Percentiles rank a stretch among this genome's conserved stretches.
Conservation (phyloP, 2,888 invertebrate species). For the Labia minor region DNA sequence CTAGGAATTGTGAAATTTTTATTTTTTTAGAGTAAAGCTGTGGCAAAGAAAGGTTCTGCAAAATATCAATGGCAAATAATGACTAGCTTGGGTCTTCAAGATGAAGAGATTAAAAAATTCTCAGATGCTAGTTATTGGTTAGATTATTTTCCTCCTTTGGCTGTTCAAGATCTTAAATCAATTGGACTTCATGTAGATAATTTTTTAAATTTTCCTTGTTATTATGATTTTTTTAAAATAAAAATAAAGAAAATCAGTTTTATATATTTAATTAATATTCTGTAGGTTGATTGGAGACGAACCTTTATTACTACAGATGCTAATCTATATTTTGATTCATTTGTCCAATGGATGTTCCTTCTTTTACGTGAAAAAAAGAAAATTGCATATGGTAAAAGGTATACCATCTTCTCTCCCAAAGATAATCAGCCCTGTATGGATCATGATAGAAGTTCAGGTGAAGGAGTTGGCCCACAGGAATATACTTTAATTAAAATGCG, state of each 20-base stretch:
- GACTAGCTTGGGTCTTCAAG: constrained; percentile 76
- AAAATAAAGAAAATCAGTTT: constrained; percentile 17
- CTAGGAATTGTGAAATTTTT: no score
- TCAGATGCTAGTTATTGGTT: constrained; percentile 87
- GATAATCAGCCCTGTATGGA: constrained; percentile 99
- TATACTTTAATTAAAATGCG: constrained; percentile 94
- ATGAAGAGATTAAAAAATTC: constrained; percentile 89
- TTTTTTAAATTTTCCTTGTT: constrained; percentile 21
- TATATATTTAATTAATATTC: constrained; percentile 24
- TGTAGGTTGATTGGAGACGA: constrained; percentile 92
- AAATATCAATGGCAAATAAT: constrained; percentile 99
- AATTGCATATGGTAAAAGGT: constrained; percentile 91
- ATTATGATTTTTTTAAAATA: constrained; percentile 18
- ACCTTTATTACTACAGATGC: constrained; percentile 97
- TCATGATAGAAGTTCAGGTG: constrained; percentile 90
- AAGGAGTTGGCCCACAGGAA: constrained; percentile 97
- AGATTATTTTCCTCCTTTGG: constrained; percentile 89
- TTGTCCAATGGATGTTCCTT: constrained; percentile 92
- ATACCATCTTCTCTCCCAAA: constrained; percentile 90
- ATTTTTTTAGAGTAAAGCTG: constrained; percentile 69
- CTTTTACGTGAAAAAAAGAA: constrained; percentile 76
- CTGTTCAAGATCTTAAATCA: constrained; percentile 71
- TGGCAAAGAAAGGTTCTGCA: constrained; percentile 75
- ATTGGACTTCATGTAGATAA: constrained; percentile 79
- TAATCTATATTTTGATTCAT: constrained; percentile 96